A percentile compares a stretch with the other conserved stretches of the same genome.
Evolutionary conservation across 37 sponge, comb jelly and placozoan species (phyloP).

Genomic region (Aplysina aerophoba): DNA sequence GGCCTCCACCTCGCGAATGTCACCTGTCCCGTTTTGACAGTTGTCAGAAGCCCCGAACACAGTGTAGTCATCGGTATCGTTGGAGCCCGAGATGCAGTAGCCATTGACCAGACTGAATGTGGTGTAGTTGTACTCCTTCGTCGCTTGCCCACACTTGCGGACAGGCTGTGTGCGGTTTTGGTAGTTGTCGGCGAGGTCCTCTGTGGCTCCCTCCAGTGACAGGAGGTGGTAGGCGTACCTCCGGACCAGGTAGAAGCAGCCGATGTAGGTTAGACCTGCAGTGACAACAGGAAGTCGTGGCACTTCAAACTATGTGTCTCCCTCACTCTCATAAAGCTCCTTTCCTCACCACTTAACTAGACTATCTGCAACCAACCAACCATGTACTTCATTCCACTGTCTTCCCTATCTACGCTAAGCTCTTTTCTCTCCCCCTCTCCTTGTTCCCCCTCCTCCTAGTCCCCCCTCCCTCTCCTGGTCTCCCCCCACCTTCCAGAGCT

Average conservation of each 20-base stretch:
- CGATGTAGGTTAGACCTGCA: constrained; percentile 24
- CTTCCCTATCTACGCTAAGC: too few species aligned
- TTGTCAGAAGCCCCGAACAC: not conserved
- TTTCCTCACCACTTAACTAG: too few species aligned
- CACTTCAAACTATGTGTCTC: too few species aligned
- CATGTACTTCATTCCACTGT: too few species aligned
- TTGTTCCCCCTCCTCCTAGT: too few species aligned
- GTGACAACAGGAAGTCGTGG: not conserved
- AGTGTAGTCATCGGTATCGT: constrained; percentile 31
- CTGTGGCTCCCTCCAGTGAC: constrained; percentile 42
- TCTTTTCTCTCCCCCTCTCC: too few species aligned
- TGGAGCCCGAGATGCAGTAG: constrained; percentile 69
- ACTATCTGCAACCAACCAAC: too few species aligned
- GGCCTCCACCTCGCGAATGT: not conserved
- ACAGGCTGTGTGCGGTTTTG: constrained; percentile 41
- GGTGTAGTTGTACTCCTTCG: constrained; percentile 25
- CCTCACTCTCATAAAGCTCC: too few species aligned
- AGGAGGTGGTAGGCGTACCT: constrained; percentile 4
- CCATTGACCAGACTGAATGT: constrained; percentile 41
- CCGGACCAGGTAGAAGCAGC: constrained; percentile 46
- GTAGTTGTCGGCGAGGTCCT: constrained; percentile 53
- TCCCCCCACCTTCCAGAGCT: constrained; percentile 37
- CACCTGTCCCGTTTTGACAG: constrained; percentile 56
- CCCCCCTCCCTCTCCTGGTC: too few species aligned
- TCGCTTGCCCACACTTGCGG: constrained; percentile 54